Evolutionary conservation across 2,113 vertebrate genomes (phyloP), one percentile per base, ranked within the genome.

Genomic region (Rattus rattus): DNA sequence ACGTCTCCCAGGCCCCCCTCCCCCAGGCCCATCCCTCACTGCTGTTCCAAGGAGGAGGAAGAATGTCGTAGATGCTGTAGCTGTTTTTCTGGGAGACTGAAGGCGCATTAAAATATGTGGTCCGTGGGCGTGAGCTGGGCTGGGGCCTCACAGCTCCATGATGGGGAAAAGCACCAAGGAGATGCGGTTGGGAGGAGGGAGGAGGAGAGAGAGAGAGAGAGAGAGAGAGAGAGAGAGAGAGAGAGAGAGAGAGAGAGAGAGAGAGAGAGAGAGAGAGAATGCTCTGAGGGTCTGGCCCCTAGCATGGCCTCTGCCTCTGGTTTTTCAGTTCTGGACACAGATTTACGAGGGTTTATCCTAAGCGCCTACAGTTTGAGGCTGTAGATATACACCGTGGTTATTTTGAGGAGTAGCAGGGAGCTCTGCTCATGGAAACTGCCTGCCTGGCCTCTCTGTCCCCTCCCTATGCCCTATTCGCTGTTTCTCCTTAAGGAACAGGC

Each of bases 1-100:
- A 70, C 56, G 9, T 49, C 90, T 79, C 49, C 43, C 20, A 3
- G 0, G 19, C 69, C 5, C 52, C 59, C 43, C n/a, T 47, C 20
- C 92, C 86, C 93, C 86, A 84, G 43, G 14, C 14, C 70, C 61
- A 96, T 95, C 98, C 97, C 97, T 97, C 97, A 98, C 97, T 98
- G 97, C 98, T 75, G 97, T 97, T 98, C 97, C 96, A 97, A 97
- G 56, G 98, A 96, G 96, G 97, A 92, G 98, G 97, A 97, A 97
- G 98, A 98, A 89, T 89, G 88, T 39, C n/a, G 3, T 94, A 96
- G 97, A 98, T 95, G 98, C 96, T 96, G 92, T 98, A 97, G 98
- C 97, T 98, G 95, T 97, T 98, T 98, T 98, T 98, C 98, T 98
- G 98, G 97, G 97, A 98, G 98, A 95, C 98, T 98, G 98, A 98